Evolutionary conservation across 2,113 vertebrate species (phyloP).

Genomic region (Triplophysa tibetana): DNA sequence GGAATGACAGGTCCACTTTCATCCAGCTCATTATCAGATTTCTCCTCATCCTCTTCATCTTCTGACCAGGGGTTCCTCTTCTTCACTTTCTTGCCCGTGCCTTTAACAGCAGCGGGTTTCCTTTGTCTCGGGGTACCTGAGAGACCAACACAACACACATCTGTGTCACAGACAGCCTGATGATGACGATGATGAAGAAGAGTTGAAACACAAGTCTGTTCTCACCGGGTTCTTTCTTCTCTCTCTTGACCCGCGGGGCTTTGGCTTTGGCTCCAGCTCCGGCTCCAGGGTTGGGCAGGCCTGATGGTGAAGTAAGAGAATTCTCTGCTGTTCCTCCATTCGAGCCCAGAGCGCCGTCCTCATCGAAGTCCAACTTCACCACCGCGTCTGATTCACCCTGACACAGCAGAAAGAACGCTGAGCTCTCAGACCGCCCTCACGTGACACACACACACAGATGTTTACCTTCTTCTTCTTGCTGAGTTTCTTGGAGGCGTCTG

Average conservation of each 20-base stretch:
- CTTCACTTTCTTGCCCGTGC: conserved; percentile 85
- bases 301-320: conserved; percentile 61
- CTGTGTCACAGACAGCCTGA: too few relatives aligned
- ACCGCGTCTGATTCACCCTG: conserved; percentile 83
- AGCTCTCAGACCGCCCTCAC: too few relatives aligned
- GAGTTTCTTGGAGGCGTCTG: conserved; percentile 90
- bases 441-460: background rate
- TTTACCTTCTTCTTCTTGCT: conserved; percentile 92
- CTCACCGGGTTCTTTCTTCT: conserved; percentile 92
- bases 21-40: conserved; percentile 91
- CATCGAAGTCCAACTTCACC: conserved; percentile 91
- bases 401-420: conserved; percentile 29
- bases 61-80: conserved; percentile 98
- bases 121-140: conserved; percentile 84
- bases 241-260: conserved; percentile 81
- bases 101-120: conserved; percentile 81
- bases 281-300: conserved; percentile 45
- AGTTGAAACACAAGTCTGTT: background rate
- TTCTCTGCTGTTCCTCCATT: conserved; percentile 78
- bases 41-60: conserved; percentile 86
- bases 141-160: conserved; percentile 6
- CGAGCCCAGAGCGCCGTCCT: conserved; percentile 68
- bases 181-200: background rate
- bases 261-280: conserved; percentile 70
- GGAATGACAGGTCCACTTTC: conserved; percentile 88